A percentile compares a stretch with the other conserved stretches of the same genome.
Conservation (phyloP, 2,797 vertebrate genomes). For the Sebastes iracundus region DNA sequence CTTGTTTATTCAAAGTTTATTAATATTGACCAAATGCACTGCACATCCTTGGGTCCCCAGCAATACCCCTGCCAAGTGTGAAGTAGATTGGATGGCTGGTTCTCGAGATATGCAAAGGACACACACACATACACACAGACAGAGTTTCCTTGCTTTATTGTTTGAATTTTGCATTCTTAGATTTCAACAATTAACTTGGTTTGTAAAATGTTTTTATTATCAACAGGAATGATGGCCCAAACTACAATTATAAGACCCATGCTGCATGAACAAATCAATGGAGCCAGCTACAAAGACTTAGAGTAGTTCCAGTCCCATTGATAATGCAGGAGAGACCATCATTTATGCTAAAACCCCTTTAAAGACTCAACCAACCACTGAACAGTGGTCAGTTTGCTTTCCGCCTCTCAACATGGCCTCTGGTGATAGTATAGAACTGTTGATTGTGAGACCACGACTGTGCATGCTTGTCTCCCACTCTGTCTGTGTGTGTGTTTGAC, state of each 20-base stretch:
- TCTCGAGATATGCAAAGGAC: no score
- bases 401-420: background rate
- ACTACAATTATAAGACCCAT: background rate
- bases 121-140: no score
- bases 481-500: background rate
- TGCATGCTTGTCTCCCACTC: background rate
- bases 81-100: background rate
- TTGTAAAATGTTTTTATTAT: background rate
- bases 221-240: background rate
- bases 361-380: slow-evolving; percentile 23
- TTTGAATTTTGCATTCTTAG: background rate
- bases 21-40: background rate
- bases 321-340: slow-evolving; percentile 18
- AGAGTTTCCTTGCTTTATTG: background rate
- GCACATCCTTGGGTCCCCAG: background rate
- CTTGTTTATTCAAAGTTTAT: background rate
- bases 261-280: background rate
- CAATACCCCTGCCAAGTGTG: background rate
- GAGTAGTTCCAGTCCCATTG: slow-evolving; percentile 1
- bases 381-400: slow-evolving; percentile 38
- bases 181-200: background rate
- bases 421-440: slow-evolving; percentile 1
- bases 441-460: background rate
- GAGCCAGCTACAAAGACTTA: background rate
- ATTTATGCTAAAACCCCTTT: slow-evolving; percentile 39